Evolutionary conservation across 2,888 invertebrate genomes (phyloP).

Genomic region (Parnassius apollo): DNA sequence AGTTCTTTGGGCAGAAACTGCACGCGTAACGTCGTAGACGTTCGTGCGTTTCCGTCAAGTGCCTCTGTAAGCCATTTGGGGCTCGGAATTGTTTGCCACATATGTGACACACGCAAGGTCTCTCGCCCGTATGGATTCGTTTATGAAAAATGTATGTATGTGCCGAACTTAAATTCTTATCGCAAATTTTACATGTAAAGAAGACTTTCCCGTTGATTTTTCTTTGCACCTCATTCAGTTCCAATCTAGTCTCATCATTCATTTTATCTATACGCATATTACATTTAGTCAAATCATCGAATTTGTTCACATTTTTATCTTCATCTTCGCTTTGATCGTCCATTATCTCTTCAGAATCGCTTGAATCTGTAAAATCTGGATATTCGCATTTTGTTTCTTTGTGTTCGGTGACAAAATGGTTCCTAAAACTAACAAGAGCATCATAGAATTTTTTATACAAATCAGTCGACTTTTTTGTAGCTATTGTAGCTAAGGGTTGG

Average conservation of each 20-base stretch:
- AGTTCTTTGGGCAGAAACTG: slow-evolving; percentile 75
- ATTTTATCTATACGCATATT: slow-evolving; percentile 60
- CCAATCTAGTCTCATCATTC: slow-evolving; percentile 57
- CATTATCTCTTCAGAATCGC: slow-evolving; percentile 37
- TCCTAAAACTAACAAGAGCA: slow-evolving; percentile 57
- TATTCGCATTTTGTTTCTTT: slow-evolving; percentile 30
- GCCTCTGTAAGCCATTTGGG: slow-evolving; percentile 83
- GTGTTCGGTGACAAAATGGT: slow-evolving; percentile 52
- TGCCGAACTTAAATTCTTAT: slow-evolving; percentile 81
- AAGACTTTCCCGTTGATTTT: slow-evolving; percentile 76
- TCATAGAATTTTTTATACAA: slow-evolving; percentile 51
- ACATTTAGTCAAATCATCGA: slow-evolving; percentile 61
- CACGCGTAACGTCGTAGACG: slow-evolving; percentile 82
- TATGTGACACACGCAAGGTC: slow-evolving; percentile 84
- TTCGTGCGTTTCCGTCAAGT: slow-evolving; percentile 83
- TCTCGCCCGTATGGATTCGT: slow-evolving; percentile 84
- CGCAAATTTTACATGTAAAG: slow-evolving; percentile 81
- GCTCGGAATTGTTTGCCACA: slow-evolving; percentile 85
- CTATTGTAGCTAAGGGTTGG: slow-evolving; percentile 50
- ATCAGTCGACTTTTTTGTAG: slow-evolving; percentile 36
- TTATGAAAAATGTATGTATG: slow-evolving; percentile 83
- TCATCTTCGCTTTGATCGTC: slow-evolving; percentile 10
- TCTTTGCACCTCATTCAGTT: slow-evolving; percentile 49
- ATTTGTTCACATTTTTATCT: slow-evolving; percentile 38
- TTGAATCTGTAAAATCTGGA: slow-evolving; percentile 48